phyloP scores from a whole-genome alignment of 2,888 invertebrate genomes.

The Anodontia alba region DNA sequence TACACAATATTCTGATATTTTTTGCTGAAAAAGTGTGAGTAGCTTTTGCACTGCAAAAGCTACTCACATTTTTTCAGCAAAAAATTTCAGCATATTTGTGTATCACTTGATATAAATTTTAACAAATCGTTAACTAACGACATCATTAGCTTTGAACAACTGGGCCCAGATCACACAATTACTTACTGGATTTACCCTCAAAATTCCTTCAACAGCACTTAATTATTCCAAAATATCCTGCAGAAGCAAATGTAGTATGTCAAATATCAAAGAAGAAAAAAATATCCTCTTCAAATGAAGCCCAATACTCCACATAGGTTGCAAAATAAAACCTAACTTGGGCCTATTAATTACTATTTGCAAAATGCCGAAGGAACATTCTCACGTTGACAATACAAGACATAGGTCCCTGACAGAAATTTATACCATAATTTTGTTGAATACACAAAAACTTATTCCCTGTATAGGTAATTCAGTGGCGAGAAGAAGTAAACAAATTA shows the following conservation, averaged over 20 bases:
- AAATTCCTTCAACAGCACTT: not conserved
- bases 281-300: not conserved
- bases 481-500: constrained; percentile 4
- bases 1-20: too few species aligned
- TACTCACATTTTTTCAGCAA: too few species aligned
- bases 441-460: constrained; percentile 7
- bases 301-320: not conserved
- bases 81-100: too few species aligned
- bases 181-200: not conserved
- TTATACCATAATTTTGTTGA: not conserved
- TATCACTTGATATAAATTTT: too few species aligned
- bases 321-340: not conserved
- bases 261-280: not conserved
- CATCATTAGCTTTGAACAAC: too few species aligned
- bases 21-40: too few species aligned
- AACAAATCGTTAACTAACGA: too few species aligned
- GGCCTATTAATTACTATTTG: not conserved
- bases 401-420: not conserved
- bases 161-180: too few species aligned
- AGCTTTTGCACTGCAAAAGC: too few species aligned
- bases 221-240: not conserved
- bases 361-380: not conserved
- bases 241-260: not conserved
- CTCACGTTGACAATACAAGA: not conserved
- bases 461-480: constrained; percentile 2